phyloP scores from a whole-genome alignment of 2,888 invertebrate genomes.

The Stenichneumon culpator region DNA sequence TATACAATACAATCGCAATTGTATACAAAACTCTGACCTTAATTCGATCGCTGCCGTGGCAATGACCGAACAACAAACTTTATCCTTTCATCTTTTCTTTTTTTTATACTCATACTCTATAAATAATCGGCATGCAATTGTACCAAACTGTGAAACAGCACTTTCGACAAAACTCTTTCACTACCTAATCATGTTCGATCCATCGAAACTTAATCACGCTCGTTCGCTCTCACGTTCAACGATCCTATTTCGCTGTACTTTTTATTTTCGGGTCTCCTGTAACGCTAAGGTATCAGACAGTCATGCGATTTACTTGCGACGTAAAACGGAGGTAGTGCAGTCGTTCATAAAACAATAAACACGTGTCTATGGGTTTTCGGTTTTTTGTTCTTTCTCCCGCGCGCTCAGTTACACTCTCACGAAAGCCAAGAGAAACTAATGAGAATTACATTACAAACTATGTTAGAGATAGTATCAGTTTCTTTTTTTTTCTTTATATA shows the following conservation, averaged over 20 bases:
- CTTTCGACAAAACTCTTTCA: slow-evolving; percentile 33
- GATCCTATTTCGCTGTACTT: slow-evolving; percentile 22
- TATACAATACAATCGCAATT: slow-evolving; percentile 66
- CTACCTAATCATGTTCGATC: slow-evolving; percentile 9
- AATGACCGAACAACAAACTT: slow-evolving; percentile 51
- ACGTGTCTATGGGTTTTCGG: slow-evolving; percentile 22
- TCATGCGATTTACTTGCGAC: slow-evolving; percentile 58
- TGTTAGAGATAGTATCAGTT: slow-evolving; percentile 54
- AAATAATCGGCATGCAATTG: slow-evolving; percentile 59
- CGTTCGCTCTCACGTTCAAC: slow-evolving; percentile 45
- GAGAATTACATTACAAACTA: slow-evolving; percentile 57
- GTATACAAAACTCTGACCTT: slow-evolving; percentile 61
- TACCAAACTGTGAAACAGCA: slow-evolving; percentile 52
- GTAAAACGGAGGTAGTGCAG: slow-evolving; percentile 57
- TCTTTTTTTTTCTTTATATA: slow-evolving; percentile 37
- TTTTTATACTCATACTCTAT: slow-evolving; percentile 22
- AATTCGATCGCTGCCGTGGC: slow-evolving; percentile 46
- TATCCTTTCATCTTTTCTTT: slow-evolving; percentile 32
- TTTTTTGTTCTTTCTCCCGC: not conserved
- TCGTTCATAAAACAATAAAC: slow-evolving; percentile 54
- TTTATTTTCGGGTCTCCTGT: slow-evolving; percentile 1
- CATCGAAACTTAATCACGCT: slow-evolving; percentile 33
- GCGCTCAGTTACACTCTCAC: slow-evolving; percentile 29
- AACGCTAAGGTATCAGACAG: slow-evolving; percentile 54
- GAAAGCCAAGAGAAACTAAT: slow-evolving; percentile 57